These are phyloP conservation scores for Platalea minor DNA, from an alignment of 2,797 vertebrate species.

Conservation along the genomic window DNA sequence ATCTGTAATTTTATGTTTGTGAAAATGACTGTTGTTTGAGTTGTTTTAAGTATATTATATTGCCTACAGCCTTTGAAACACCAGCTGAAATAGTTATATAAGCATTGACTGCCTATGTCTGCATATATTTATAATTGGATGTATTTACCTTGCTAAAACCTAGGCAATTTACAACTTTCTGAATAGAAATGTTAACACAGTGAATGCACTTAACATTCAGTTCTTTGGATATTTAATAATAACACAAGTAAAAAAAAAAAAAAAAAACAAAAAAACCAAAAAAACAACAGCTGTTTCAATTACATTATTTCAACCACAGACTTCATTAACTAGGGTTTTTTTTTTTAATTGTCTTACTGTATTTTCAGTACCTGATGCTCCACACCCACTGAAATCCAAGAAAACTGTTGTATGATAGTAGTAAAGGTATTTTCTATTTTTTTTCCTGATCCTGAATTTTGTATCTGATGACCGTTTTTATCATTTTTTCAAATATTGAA, in stretches of 20 bases:
- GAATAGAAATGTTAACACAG: background rate
- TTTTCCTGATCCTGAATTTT: background rate
- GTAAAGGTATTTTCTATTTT: background rate
- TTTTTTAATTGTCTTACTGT: background rate
- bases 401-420: background rate
- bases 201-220: background rate
- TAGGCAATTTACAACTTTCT: background rate
- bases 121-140: background rate
- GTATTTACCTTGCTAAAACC: background rate
- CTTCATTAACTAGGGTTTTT: background rate
- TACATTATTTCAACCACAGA: background rate
- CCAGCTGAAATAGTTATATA: background rate
- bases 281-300: rapidly evolving
- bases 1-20: background rate
- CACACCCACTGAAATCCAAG: background rate
- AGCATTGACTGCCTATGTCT: background rate
- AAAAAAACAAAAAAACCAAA: background rate
- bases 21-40: background rate
- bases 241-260: background rate
- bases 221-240: background rate
- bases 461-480: background rate
- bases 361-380: background rate
- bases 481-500: background rate
- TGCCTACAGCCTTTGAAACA: background rate
- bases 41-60: background rate